Evolutionary conservation across 2,888 invertebrate species (phyloP).

Genomic region (Chrysina gloriosa): DNA sequence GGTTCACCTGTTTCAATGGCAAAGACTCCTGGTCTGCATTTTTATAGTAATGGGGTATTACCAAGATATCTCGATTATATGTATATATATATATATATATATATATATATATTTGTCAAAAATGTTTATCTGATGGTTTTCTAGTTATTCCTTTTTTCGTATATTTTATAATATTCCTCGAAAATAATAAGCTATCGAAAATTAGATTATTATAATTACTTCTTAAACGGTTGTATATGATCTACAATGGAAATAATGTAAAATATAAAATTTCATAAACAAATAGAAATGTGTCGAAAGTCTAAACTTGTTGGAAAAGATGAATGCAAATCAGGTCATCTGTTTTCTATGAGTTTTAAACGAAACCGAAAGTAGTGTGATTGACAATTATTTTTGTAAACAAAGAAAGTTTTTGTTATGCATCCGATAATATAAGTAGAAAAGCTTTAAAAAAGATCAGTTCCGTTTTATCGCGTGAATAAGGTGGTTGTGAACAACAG

Average conservation of each 20-base stretch:
- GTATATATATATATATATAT: no score
- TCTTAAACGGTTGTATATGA: no score
- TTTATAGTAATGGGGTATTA: no score
- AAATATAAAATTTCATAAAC: slow-evolving; percentile 18
- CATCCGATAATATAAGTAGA: slow-evolving; percentile 22
- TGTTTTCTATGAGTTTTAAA: slow-evolving; percentile 33
- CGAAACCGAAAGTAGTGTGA: slow-evolving; percentile 50
- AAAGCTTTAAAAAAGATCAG: slow-evolving; percentile 33
- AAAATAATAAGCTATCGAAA: no score
- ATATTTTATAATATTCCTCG: no score
- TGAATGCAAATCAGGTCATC: slow-evolving; percentile 23
- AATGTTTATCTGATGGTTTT: no score
- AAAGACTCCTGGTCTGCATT: no score
- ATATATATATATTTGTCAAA: no score
- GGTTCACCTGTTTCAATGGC: no score
- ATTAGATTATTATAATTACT: no score
- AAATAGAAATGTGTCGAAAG: slow-evolving; percentile 49
- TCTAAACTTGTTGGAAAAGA: slow-evolving; percentile 39
- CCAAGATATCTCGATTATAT: no score
- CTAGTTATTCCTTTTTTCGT: no score
- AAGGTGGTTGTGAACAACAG: background rate
- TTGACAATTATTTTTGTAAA: slow-evolving; percentile 43
- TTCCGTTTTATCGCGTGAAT: background rate
- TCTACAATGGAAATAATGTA: background rate
- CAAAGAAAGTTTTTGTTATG: slow-evolving; percentile 42